phyloP scores from a whole-genome alignment of 2,113 vertebrate genomes.

The Megaceryle torquata region DNA sequence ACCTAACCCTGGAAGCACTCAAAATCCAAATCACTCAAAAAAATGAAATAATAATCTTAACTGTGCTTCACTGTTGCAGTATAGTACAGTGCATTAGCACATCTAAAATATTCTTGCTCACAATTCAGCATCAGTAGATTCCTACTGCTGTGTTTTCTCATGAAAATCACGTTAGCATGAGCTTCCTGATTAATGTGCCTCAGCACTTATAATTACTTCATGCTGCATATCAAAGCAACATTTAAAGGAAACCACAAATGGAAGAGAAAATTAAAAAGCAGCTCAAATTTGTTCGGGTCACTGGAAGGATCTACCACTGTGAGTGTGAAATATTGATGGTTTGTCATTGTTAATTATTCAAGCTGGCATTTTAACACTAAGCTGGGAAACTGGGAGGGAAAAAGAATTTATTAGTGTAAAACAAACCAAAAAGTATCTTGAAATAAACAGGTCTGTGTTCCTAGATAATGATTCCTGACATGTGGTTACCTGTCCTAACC shows the following conservation, averaged over 20 bases:
- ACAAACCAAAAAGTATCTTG: not conserved
- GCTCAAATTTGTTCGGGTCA: conserved; percentile 36
- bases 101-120: conserved; percentile 15
- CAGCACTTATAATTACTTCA: conserved; percentile 39
- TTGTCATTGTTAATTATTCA: conserved; percentile 72
- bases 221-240: conserved; percentile 42
- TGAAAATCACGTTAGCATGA: conserved; percentile 51
- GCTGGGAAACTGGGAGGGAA: conserved; percentile 6
- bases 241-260: conserved; percentile 40
- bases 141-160: conserved; percentile 37
- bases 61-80: not conserved
- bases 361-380: conserved; percentile 55
- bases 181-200: conserved; percentile 49
- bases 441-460: conserved; percentile 18
- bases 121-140: not conserved
- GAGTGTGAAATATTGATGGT: conserved; percentile 71
- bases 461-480: conserved; percentile 1
- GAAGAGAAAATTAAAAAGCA: conserved; percentile 43
- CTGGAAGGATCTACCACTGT: conserved; percentile 35
- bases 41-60: not conserved
- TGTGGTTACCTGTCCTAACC: not conserved
- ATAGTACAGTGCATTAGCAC: not conserved
- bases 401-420: not conserved
- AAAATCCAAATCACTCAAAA: not conserved
- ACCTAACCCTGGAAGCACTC: not conserved